Evolutionary conservation across 1,140 invertebrate species (phyloP), one percentile per base, ranked within the genome.

Genomic region (Chironomus tepperi): DNA sequence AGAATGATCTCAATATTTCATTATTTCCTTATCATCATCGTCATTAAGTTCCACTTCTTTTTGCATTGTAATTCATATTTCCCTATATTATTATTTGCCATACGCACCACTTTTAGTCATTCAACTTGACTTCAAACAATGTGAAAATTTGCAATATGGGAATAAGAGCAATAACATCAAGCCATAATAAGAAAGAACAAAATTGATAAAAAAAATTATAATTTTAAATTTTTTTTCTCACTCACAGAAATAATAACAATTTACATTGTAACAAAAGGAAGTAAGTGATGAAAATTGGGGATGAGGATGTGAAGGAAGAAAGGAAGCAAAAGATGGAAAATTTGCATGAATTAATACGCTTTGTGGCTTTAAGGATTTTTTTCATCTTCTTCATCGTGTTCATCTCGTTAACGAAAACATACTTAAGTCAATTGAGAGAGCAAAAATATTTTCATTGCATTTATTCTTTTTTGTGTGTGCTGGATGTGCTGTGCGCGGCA

Each of bases 341-440:
- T 47, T 47, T 47, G 43, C 43, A 47, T 47, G 15, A 47, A 47
- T 47, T 47, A 47, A 47, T 47, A 47, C 43, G 43, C 43, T 47
- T 47, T 47, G 43, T 47, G 43, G 43, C 43, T 47, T 47, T 47
- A 15, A 47, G 43, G 43, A 47, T 47, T 47, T 47, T 7, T 7
- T 47, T 34, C 24, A 3, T 15, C 43, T 10, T 47, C 43, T 7
- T 47, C 43, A 47, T 47, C 43, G 43, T 15, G 15, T 47, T 47
- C 43, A 47, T 47, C 15, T 47, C 43, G 43, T 47, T 47, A 47
- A 15, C 43, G 43, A 47, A 47, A 47, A 47, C 15, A 10, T 47
- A 47, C 43, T 47, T 47, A 47, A 47, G 43, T 47, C 43, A 47
- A 47, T 47, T 47, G 43, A 47, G 43, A 47, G 43, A 47, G 43